Evolutionary conservation across 2,888 invertebrate species (phyloP).

Genomic region (Neuroscelio doddi): DNA sequence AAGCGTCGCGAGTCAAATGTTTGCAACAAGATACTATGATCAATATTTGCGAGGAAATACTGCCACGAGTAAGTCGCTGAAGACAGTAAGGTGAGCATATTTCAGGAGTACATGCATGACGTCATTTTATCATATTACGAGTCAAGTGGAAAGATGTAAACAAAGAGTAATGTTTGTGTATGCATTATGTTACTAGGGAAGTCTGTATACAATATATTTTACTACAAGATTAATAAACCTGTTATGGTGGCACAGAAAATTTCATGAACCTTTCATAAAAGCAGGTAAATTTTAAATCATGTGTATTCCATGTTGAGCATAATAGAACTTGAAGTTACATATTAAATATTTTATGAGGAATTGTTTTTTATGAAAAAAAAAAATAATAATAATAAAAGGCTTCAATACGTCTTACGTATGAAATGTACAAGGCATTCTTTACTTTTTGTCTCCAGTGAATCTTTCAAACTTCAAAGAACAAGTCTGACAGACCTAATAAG

Average conservation of each 20-base stretch:
- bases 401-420: too few species aligned
- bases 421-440: constrained; percentile 38
- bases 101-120: neutral
- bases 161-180: constrained; percentile 3
- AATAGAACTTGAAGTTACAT: too few species aligned
- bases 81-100: constrained; percentile 4
- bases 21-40: too few species aligned
- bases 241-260: neutral
- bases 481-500: constrained; percentile 56
- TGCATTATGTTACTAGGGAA: constrained; percentile 1
- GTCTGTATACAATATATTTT: constrained; percentile 2
- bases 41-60: too few species aligned
- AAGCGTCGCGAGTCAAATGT: too few species aligned
- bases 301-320: too few species aligned
- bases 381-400: too few species aligned
- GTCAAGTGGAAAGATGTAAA: constrained; percentile 2
- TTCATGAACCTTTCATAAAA: neutral
- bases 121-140: constrained; percentile 10
- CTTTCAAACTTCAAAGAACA: constrained; percentile 52
- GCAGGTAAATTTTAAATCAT: too few species aligned
- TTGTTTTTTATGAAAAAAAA: too few species aligned
- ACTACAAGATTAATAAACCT: constrained; percentile 5
- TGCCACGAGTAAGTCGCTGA: too few species aligned
- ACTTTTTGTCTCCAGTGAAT: constrained; percentile 33
- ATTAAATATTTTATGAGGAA: too few species aligned